Base-by-base conservation (phyloP, 2,888 invertebrate genomes). In the Lithophane socia region DNA sequence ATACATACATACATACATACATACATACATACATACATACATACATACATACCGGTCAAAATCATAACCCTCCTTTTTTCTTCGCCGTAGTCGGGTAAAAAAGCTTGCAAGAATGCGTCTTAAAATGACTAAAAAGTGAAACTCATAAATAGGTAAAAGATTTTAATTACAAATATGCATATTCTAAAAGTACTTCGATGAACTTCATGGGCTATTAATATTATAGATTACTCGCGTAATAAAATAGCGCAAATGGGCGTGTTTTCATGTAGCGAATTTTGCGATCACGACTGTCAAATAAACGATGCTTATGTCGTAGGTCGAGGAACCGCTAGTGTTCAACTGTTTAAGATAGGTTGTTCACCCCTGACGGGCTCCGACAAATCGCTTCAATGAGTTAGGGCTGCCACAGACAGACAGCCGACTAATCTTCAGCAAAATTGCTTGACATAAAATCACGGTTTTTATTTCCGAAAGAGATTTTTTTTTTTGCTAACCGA, bases 241-340 rank as follows among this genome's bases (percentile, higher is more conserved):
- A 84, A 66, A 77, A 64, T 21, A 21, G 54, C 29, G 63, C 18
- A 56, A 75, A 75, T 83, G 47, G 80, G 75, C 68, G 75, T 73
- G 54, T 52, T 75, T 63, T 67, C 60, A 68, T 81, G 70, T 84
- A 82, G 83, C 77, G 83, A 88, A 84, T 73, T 65, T 81, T 80
- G 88, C 73, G 78, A 87, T 92, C 90, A 89, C 91, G 89, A 89
- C 84, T 87, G 90, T 89, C 90, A 91, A 91, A 91, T 81, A 79
- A 79, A 83, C 85, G 89, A 89, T 84, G 80, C 75, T 73, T 82
- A 80, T 90, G 89, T 90, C 92, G 88, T 90, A 93, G 93, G 92
- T 93, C 91, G 88, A 78, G 80, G 66, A 76, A 85, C 93, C 93
- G 94, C 90, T 93, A 91, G 74, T 83, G 79, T 82, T 84, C 77